Evolutionary conservation across 1,140 invertebrate species (phyloP).

Genomic region (Eueides isabella): DNA sequence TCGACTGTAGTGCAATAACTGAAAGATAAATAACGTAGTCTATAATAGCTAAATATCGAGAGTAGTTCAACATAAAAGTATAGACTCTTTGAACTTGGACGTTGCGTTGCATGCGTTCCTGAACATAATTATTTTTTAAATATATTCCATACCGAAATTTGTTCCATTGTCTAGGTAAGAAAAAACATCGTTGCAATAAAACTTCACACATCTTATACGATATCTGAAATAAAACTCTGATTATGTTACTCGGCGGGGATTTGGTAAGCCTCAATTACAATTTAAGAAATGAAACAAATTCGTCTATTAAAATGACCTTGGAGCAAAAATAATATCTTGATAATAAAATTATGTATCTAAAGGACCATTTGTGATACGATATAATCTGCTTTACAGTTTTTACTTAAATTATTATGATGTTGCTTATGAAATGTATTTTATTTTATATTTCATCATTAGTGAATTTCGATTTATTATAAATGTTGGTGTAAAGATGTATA

Average conservation of each 20-base stretch:
- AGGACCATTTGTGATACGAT: not conserved
- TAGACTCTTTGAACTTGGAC: not conserved
- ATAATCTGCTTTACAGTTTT: not conserved
- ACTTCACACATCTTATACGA: not conserved
- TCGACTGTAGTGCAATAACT: constrained; percentile 24
- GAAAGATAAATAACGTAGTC: constrained; percentile 12
- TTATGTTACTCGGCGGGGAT: not conserved
- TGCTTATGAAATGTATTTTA: not conserved
- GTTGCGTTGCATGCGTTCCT: not conserved
- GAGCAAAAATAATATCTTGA: not conserved
- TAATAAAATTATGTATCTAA: not conserved
- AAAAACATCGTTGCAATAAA: not conserved
- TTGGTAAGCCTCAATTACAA: not conserved
- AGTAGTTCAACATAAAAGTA: not conserved
- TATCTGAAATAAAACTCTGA: not conserved
- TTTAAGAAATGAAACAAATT: not conserved
- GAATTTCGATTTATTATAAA: too few relatives aligned
- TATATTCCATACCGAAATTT: constrained; percentile 1
- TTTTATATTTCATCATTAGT: not conserved
- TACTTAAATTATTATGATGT: not conserved
- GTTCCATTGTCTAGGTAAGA: not conserved
- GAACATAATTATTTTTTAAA: not conserved
- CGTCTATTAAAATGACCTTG: constrained; percentile 32
- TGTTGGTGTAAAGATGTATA: too few relatives aligned
- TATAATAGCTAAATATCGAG: not conserved